Evolutionary conservation across 1,140 invertebrate genomes (phyloP).

Genomic region (Drosophila repletoides): DNA sequence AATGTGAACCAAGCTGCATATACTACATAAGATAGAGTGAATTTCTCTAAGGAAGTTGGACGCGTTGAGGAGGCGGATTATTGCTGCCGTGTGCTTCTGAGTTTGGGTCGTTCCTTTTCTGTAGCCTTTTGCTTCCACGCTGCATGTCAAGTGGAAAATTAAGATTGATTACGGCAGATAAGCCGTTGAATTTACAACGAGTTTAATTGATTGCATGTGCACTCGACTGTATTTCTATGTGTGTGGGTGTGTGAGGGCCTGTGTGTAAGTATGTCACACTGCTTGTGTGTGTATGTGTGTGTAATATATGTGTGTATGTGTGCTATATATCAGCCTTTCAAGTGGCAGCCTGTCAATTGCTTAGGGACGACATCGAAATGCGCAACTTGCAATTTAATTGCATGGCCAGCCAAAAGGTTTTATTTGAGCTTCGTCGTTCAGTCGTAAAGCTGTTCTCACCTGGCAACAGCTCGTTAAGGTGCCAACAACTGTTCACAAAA

Average conservation of each 20-base stretch:
- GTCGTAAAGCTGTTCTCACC: slow-evolving; percentile 14
- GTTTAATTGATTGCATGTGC: slow-evolving; percentile 80
- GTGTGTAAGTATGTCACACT: slow-evolving; percentile 6
- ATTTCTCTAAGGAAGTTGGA: neutral
- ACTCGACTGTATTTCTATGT: slow-evolving; percentile 34
- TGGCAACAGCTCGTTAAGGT: slow-evolving; percentile 53
- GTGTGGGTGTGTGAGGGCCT: neutral
- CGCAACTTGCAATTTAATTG: slow-evolving; percentile 65
- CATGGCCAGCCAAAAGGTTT: slow-evolving; percentile 39
- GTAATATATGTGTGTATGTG: slow-evolving; percentile 2
- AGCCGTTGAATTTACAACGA: slow-evolving; percentile 79
- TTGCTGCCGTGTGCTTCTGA: neutral
- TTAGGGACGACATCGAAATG: slow-evolving; percentile 52
- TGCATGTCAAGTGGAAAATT: slow-evolving; percentile 79
- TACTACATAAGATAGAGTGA: neutral
- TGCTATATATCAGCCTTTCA: slow-evolving; percentile 49
- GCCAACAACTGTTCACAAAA: slow-evolving; percentile 48
- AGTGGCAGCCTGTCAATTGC: slow-evolving; percentile 70
- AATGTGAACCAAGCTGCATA: slow-evolving; percentile 41
- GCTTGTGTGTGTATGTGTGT: slow-evolving; percentile 1
- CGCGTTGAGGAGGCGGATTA: neutral
- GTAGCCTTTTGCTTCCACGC: slow-evolving; percentile 46
- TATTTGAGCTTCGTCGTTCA: neutral
- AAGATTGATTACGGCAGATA: slow-evolving; percentile 79
- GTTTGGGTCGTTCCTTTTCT: slow-evolving; percentile 18